These are phyloP conservation scores for Rhopalosiphum nymphaeae DNA, from an alignment of 2,888 invertebrate genomes.

Conservation along the genomic window DNA sequence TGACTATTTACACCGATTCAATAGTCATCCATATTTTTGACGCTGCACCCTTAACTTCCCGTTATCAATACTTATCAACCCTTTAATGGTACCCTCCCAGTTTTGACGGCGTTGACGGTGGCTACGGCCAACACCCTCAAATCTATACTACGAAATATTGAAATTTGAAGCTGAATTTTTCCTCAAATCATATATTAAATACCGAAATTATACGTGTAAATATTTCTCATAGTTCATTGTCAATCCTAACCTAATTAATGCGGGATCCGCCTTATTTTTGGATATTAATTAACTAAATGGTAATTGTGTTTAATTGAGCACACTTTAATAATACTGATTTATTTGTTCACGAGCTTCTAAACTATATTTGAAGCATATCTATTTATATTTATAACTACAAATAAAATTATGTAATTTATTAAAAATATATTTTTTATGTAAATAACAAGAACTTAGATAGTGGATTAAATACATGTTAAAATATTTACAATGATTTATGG, in stretches of 20 bases:
- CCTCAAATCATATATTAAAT: neutral
- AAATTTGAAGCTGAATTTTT: neutral
- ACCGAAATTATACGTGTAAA: no score
- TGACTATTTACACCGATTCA: neutral
- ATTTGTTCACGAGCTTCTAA: neutral
- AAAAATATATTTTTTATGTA: constrained; percentile 32
- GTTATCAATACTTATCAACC: constrained; percentile 64
- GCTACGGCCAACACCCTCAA: constrained; percentile 55
- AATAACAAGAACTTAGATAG: constrained; percentile 15
- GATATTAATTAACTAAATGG: constrained; percentile 23
- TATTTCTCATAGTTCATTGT: neutral
- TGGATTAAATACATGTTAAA: constrained; percentile 31
- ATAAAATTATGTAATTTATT: constrained; percentile 47
- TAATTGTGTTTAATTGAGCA: constrained; percentile 47
- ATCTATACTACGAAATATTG: neutral
- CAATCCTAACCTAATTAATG: constrained; percentile 54
- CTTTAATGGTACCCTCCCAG: constrained; percentile 42
- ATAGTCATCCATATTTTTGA: neutral
- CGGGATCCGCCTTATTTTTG: constrained; percentile 62
- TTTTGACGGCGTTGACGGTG: neutral
- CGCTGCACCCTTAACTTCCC: neutral
- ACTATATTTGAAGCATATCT: constrained; percentile 24
- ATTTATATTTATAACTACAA: neutral
- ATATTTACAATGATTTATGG: constrained; percentile 51
- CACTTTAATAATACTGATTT: neutral